phyloP scores from a whole-genome alignment of 1,140 invertebrate species.

The Drosophila sturtevanti region DNA sequence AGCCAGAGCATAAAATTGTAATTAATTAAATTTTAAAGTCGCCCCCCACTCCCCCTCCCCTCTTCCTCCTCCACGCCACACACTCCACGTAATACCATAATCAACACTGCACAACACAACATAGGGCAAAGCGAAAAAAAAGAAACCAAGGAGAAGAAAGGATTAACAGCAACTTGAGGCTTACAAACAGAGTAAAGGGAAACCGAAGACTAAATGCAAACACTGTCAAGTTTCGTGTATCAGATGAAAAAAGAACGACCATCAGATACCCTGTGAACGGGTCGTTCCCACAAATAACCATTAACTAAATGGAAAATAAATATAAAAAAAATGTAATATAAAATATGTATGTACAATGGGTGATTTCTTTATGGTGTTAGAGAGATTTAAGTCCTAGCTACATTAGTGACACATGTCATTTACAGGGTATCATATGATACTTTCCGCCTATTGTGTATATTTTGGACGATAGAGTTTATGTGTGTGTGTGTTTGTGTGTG shows the following conservation, averaged over 20 bases:
- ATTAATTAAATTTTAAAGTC: constrained; percentile 79
- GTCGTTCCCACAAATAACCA: no score
- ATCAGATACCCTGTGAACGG: not conserved
- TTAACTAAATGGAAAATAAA: no score
- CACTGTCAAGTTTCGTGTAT: constrained; percentile 17
- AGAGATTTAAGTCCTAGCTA: no score
- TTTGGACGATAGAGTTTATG: not conserved
- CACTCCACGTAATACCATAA: not conserved
- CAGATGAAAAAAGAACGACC: not conserved
- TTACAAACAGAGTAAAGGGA: constrained; percentile 64
- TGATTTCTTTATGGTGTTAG: no score
- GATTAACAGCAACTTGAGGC: constrained; percentile 78
- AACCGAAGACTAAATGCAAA: constrained; percentile 75
- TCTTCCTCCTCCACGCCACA: not conserved
- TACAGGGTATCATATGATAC: not conserved
- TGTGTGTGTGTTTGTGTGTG: not conserved
- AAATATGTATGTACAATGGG: no score
- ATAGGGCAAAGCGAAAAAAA: constrained; percentile 17
- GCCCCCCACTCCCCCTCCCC: not conserved
- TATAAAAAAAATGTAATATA: no score
- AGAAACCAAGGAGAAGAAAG: constrained; percentile 41
- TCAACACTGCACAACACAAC: constrained; percentile 13
- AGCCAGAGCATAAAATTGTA: constrained; percentile 69
- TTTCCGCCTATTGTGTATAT: not conserved
- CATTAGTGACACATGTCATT: not conserved